Evolutionary conservation across 2,888 invertebrate species (phyloP), one percentile per base, ranked within the genome.

Genomic region (Idaea aversata): DNA sequence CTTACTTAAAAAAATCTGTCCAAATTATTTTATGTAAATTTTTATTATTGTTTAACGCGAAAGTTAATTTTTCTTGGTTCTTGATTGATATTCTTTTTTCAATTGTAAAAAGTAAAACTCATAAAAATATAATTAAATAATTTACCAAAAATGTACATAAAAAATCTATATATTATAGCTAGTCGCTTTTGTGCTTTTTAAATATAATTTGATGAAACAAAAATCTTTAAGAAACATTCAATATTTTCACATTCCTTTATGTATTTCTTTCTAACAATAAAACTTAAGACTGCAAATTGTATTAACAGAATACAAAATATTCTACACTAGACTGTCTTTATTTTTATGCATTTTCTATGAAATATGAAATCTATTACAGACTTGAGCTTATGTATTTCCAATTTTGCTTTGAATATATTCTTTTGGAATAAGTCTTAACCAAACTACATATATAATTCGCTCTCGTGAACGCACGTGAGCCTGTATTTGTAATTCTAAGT

Each of bases 141-240:
- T 76, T 83, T 85, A 87, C 88, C 88, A 88, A 88, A 87, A 86
- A 84, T 87, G 84, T 88, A 87, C 79, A 87, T 87, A 87, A 77
- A 59, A 81, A 73, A 79, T 78, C 77, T 77, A 74, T 77, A 75
- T 72, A 75, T 77, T 79, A 78, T 82, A 83, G 75, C 85, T 87
- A 87, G 87, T 86, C 82, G 75, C 80, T 77, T 72, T 58, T 25
- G 16, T 59, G 59, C 34, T 34, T 34, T 59, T 25, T 70, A 70
- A 71, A 25, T 25, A 25, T 25, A 25, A 25, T 25, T 70, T 75
- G 70, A 65, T 71, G 67, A 63, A 70, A 73, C 62, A 71, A 68
- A 72, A 72, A 72, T 63, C 63, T 64, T 61, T 69, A 68, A 66
- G 57, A 38, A 60, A 62, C 72, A 63, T 35, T 66, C 71, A 64